Conservation (phyloP, 2,113 vertebrate species). For the Xiphophorus maculatus region DNA sequence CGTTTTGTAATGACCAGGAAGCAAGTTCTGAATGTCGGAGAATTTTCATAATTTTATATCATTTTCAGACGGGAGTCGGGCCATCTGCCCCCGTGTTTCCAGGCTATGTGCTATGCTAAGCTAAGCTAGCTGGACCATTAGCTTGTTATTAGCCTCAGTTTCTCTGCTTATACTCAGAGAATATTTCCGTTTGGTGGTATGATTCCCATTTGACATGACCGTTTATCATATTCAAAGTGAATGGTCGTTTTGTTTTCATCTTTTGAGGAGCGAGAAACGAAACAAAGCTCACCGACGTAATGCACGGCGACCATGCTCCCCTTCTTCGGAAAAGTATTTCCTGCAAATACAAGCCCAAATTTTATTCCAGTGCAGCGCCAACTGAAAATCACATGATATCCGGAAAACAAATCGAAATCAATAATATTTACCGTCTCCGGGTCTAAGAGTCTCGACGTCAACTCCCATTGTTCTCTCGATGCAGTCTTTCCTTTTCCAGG, state of each 20-base stretch:
- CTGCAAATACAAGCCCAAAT: constrained; percentile 12
- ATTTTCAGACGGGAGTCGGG: background rate
- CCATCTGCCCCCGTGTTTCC: constrained; percentile 5
- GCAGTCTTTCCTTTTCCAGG: background rate
- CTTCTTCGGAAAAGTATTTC: background rate
- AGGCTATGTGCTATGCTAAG: constrained; percentile 8
- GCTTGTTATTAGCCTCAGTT: background rate
- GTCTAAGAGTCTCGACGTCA: constrained; percentile 2
- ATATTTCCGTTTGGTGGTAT: background rate
- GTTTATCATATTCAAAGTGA: background rate
- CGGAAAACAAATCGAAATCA: accelerated
- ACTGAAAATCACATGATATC: background rate
- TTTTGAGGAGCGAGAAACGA: background rate
- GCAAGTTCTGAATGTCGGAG: no score
- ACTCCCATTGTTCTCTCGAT: constrained; percentile 67
- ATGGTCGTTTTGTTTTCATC: background rate
- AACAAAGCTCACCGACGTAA: constrained; percentile 56
- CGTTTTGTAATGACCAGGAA: accelerated
- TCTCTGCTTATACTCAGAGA: background rate
- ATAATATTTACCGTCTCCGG: constrained; percentile 55
- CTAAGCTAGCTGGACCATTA: background rate
- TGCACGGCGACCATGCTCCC: constrained; percentile 46
- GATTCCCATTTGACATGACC: no score
- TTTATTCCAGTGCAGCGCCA: background rate
- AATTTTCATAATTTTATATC: background rate